A percentile compares a stretch with the other conserved stretches of the same genome.
Conservation (phyloP, 2,888 invertebrate genomes). For the Noctua janthina region DNA sequence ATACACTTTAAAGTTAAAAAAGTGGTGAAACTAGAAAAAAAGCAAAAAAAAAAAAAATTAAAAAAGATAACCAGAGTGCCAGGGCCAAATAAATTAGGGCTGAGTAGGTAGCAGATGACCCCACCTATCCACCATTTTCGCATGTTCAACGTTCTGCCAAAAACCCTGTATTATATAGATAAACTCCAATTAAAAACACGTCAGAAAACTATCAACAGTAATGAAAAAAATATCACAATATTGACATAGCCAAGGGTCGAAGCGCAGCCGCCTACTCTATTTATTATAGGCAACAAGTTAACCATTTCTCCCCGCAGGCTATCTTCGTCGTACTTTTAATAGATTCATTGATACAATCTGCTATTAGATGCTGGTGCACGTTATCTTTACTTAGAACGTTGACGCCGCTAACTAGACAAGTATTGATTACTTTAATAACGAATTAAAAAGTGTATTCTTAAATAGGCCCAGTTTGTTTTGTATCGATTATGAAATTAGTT, state of each 20-base stretch:
- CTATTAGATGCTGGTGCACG: background rate
- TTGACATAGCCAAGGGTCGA: background rate
- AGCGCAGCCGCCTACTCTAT: background rate
- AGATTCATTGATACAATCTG: constrained; percentile 14
- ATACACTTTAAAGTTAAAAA: too few relatives aligned
- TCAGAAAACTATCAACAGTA: background rate
- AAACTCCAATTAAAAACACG: background rate
- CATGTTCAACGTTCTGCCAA: too few relatives aligned
- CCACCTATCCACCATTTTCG: too few relatives aligned
- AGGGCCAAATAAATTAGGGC: too few relatives aligned
- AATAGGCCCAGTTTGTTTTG: background rate
- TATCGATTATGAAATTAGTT: background rate
- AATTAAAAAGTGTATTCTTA: background rate
- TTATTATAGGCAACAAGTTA: constrained; percentile 8
- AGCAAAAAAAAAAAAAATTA: too few relatives aligned
- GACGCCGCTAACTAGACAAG: background rate
- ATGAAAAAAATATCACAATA: background rate
- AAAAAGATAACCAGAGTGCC: too few relatives aligned
- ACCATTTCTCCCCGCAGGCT: background rate
- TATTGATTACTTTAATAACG: background rate
- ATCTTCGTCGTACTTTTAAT: constrained; percentile 23
- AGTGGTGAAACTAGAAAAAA: too few relatives aligned
- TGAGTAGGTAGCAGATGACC: too few relatives aligned
- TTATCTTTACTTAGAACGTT: constrained; percentile 21
- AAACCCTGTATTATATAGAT: background rate